Percentiles rank a stretch among this genome's conserved stretches.
These are phyloP conservation scores for Gambusia affinis DNA, from an alignment of 2,113 vertebrate genomes.

Conservation along the genomic window DNA sequence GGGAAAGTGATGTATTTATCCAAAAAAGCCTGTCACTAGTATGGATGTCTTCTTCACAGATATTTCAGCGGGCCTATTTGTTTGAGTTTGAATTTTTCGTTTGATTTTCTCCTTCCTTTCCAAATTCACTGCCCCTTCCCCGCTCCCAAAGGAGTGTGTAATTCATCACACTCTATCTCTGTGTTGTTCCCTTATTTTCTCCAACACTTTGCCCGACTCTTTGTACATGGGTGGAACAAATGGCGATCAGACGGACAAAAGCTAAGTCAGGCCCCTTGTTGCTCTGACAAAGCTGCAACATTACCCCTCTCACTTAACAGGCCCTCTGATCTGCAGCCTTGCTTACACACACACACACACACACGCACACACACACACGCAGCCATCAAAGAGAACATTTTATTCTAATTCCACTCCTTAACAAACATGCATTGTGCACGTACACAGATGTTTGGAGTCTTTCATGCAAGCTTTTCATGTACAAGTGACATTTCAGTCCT, in stretches of 20 bases:
- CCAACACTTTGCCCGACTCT: constrained; percentile 13
- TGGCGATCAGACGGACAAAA: constrained; percentile 72
- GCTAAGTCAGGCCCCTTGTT: constrained; percentile 65
- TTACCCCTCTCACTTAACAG: constrained; percentile 68
- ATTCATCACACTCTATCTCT: constrained; percentile 38
- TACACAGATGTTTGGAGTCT: constrained; percentile 18
- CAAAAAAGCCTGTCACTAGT: not conserved
- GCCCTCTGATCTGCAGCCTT: constrained; percentile 46
- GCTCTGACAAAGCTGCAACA: constrained; percentile 64
- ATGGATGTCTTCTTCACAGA: not conserved
- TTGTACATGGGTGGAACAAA: constrained; percentile 65
- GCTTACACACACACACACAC: constrained; percentile 12
- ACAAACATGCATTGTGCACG: constrained; percentile 7
- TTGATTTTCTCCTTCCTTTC: not conserved
- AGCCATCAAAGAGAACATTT: constrained; percentile 42
- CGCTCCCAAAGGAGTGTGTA: constrained; percentile 46
- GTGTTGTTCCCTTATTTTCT: constrained; percentile 4
- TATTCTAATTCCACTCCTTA: constrained; percentile 41
- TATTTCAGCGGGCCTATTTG: not conserved
- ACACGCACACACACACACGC: not conserved
- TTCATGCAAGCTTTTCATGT: constrained; percentile 27
- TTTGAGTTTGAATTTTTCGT: constrained; percentile 12
- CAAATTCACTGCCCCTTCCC: constrained; percentile 22
- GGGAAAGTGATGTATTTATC: not conserved
- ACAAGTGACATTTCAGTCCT: constrained; percentile 35